These are phyloP conservation scores for Magallana gigas DNA, from an alignment of 1,140 invertebrate species.

Conservation along the genomic window DNA sequence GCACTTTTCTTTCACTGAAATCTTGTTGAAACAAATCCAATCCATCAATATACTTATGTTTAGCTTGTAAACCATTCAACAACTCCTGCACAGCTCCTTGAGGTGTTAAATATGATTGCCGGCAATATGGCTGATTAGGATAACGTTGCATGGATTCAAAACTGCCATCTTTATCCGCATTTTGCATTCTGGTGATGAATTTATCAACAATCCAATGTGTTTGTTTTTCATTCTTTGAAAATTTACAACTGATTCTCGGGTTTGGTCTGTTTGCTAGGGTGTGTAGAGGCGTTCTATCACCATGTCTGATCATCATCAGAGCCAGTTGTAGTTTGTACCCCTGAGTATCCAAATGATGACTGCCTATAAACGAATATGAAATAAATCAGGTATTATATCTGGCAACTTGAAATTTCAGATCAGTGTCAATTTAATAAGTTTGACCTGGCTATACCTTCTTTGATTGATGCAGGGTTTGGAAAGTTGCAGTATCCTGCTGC, in stretches of 20 bases:
- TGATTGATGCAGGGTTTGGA: neutral
- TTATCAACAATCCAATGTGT: conserved; percentile 56
- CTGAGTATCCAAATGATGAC: neutral
- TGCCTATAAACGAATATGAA: neutral
- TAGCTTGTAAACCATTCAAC: conserved; percentile 86
- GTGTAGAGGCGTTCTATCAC: conserved; percentile 90
- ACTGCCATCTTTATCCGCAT: conserved; percentile 82
- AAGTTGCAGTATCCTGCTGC: neutral
- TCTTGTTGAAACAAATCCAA: conserved; percentile 80
- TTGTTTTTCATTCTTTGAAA: conserved; percentile 69
- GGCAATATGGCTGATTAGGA: conserved; percentile 83
- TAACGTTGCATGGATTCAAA: conserved; percentile 90
- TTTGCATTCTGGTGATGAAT: conserved; percentile 61
- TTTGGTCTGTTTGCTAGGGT: conserved; percentile 86
- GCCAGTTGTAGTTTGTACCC: conserved; percentile 87
- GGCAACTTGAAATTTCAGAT: neutral
- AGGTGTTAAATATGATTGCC: conserved; percentile 86
- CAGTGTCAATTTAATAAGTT: neutral
- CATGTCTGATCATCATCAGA: conserved; percentile 90
- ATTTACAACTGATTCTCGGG: conserved; percentile 87
- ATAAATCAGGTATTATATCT: neutral
- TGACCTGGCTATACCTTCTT: neutral
- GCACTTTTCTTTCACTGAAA: conserved; percentile 82
- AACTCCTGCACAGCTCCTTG: conserved; percentile 87
- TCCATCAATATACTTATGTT: conserved; percentile 85